Evolutionary conservation across 23 tunicate species (phyloP).

Genomic region (Styela plicata): DNA sequence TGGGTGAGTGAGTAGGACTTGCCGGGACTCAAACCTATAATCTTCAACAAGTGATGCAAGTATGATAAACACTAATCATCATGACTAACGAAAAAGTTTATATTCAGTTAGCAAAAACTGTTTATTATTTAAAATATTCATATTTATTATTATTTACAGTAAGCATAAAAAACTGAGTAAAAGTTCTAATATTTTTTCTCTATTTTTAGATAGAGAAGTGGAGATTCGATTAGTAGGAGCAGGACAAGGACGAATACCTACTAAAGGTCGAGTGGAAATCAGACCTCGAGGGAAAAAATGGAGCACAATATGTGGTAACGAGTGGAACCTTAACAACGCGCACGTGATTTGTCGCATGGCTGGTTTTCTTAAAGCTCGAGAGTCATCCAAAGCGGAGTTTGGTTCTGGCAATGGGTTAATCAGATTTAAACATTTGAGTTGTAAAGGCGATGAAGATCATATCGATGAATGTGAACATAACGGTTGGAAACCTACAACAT

Average conservation of each 20-base stretch:
- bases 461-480: constrained; percentile 36
- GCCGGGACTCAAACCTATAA: too few relatives aligned
- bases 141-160: too few relatives aligned
- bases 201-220: constrained; percentile 5
- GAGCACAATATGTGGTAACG: constrained; percentile 51
- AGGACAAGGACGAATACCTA: background rate
- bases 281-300: constrained; percentile 24
- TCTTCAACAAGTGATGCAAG: too few relatives aligned
- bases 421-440: constrained; percentile 35
- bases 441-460: constrained; percentile 36
- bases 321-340: constrained; percentile 19
- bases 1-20: too few relatives aligned
- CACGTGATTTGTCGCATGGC: constrained; percentile 26
- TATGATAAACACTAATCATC: too few relatives aligned
- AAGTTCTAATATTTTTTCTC: too few relatives aligned
- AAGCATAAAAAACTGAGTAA: too few relatives aligned
- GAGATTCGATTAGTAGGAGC: constrained; percentile 11
- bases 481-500: constrained; percentile 29
- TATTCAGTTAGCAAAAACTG: too few relatives aligned
- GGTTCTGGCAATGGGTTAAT: constrained; percentile 35
- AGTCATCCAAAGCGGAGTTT: background rate
- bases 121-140: too few relatives aligned
- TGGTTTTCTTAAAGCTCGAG: constrained; percentile 27
- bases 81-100: too few relatives aligned
- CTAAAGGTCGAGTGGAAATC: constrained; percentile 52